Percentiles rank a stretch among this genome's conserved stretches.
phyloP scores from a whole-genome alignment of 2,113 vertebrate genomes.

The Colossoma macropomum region DNA sequence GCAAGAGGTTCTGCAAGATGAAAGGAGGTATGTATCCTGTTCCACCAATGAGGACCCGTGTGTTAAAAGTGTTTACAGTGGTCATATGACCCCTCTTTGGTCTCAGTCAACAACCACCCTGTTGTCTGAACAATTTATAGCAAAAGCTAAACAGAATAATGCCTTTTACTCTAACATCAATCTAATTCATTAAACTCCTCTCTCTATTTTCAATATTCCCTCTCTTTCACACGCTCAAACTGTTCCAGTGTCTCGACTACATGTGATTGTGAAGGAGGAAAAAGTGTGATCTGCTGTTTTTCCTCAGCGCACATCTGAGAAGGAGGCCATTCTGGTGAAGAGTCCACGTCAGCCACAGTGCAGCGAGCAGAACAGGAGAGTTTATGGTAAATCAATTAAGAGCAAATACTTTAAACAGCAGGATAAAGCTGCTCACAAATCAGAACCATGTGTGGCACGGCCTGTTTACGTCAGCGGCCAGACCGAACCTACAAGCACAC shows the following conservation, averaged over 20 bases:
- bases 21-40: too few species aligned
- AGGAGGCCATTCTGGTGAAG: not conserved
- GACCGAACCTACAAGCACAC: not conserved
- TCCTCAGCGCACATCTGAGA: too few species aligned
- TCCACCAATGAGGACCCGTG: too few species aligned
- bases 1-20: too few species aligned
- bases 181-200: too few species aligned
- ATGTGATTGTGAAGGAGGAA: too few species aligned
- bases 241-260: too few species aligned
- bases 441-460: slow-evolving; percentile 50
- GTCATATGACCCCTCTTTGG: too few species aligned
- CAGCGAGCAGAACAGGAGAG: slow-evolving; percentile 15
- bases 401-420: slow-evolving; percentile 54
- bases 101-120: not conserved
- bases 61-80: too few species aligned
- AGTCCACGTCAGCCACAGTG: not conserved
- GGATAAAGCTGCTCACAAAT: slow-evolving; percentile 39
- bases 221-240: too few species aligned
- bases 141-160: not conserved
- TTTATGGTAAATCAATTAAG: slow-evolving; percentile 52
- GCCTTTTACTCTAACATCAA: not conserved
- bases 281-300: not conserved
- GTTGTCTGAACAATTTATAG: not conserved
- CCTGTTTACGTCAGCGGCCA: not conserved
- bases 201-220: too few species aligned